phyloP scores from a whole-genome alignment of 2,797 vertebrate genomes.

The Rhincodon typus region DNA sequence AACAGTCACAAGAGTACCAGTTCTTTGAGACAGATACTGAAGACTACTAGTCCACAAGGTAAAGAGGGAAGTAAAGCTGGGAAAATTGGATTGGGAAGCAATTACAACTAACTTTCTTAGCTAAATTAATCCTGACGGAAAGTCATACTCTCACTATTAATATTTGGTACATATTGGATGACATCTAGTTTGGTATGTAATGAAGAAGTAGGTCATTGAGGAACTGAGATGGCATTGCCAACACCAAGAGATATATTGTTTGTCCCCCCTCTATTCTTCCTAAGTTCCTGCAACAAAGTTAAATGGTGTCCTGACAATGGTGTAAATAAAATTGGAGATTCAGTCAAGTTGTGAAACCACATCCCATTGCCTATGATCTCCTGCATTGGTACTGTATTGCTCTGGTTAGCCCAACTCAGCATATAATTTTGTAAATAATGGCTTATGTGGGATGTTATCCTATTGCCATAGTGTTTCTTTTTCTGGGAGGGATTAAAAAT shows the following conservation, averaged over 20 bases:
- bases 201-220: too few relatives aligned
- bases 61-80: background rate
- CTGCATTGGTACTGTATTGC: background rate
- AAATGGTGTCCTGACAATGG: background rate
- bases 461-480: background rate
- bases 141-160: background rate
- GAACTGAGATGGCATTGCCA: too few relatives aligned
- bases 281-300: background rate
- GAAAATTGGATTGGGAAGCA: background rate
- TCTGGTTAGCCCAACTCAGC: background rate
- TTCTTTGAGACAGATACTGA: background rate
- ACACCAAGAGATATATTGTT: background rate
- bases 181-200: background rate
- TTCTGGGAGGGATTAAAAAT: background rate
- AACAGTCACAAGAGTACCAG: background rate
- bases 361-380: background rate
- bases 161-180: background rate
- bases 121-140: background rate
- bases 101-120: background rate
- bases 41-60: background rate
- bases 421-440: background rate
- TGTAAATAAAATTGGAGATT: background rate
- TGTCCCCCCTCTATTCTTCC: background rate
- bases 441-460: background rate
- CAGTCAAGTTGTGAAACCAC: background rate